Base-by-base conservation (phyloP, 2,797 vertebrate species). In the Neosilurus hyrtlii region DNA sequence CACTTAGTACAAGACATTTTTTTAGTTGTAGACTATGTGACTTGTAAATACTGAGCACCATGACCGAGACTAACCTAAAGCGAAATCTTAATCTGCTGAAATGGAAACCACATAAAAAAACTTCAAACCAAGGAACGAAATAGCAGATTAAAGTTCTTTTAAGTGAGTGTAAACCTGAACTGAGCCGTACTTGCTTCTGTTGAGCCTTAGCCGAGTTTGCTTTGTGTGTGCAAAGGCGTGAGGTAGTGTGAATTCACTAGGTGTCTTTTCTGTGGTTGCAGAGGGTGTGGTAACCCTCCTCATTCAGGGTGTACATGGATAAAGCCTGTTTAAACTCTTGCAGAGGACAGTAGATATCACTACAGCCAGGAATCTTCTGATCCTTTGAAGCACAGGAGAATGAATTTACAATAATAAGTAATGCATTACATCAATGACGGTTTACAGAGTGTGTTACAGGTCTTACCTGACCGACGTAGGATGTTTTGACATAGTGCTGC, bases 391-490 rank as follows among this genome's bases (percentile, higher is more conserved):
- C 11, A 86, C 24, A 86, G 0, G 73, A 71, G 1, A 86, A 84
- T 0, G 11, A 15, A 80, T 70, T 56, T n/a, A 7, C 16, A 80
- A 18, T 9, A 79, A 70, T 5, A 22, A 49, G 8, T 9, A 56
- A 54, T 30, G 15, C 8, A 51, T 67, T n/a, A 24, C 68, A 7
- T 65, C 12, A 59, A 3, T 15, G 18, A 14, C 2, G 12, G 26
- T 14, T 22, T 10, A 11, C 20, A 9, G 0, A 5, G 12, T 51
- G 43, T 24, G 16, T 70, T 15, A 79, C 51, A 2, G 14, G 20
- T 59, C 92, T 88, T 89, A 98, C 97, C 96, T 99, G 83, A 61
- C 95, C 97, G 0, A 87, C 78, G 90, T 99, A 99, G 5, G 91
- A 94, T 80, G 96, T 62, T 73, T 95, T 97, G 79, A 98, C 94